Evolutionary conservation across 2,888 invertebrate species (phyloP).

Genomic region (Octodonta nipae): DNA sequence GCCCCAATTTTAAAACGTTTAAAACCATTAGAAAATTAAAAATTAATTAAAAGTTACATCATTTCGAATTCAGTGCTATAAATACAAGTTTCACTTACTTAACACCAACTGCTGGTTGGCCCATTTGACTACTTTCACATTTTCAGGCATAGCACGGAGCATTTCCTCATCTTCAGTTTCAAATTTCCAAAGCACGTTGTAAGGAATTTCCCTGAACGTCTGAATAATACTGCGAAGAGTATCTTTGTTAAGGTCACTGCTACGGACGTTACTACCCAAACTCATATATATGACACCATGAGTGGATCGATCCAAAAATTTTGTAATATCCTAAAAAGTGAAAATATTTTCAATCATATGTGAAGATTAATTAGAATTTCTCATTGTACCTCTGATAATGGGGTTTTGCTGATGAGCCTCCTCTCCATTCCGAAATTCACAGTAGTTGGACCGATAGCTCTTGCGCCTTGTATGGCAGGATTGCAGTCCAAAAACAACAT

Average conservation of each 20-base stretch:
- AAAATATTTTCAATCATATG: background rate
- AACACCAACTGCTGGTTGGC: conserved; percentile 10
- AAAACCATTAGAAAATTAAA: no score
- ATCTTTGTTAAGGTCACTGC: conserved; percentile 6
- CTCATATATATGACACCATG: conserved; percentile 13
- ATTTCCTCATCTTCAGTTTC: conserved; percentile 6
- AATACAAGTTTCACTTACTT: no score
- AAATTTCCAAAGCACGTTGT: conserved; percentile 14
- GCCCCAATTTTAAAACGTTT: no score
- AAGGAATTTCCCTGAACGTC: conserved; percentile 10
- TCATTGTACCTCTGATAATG: conserved; percentile 12
- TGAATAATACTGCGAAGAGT: conserved; percentile 7
- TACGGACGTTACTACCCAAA: conserved; percentile 12
- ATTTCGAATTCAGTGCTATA: no score
- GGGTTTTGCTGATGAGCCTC: conserved; percentile 8
- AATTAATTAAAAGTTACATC: no score
- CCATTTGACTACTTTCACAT: conserved; percentile 13
- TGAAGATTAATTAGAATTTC: background rate
- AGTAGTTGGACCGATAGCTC: conserved; percentile 20
- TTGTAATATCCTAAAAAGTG: conserved; percentile 9
- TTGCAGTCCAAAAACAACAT: conserved; percentile 23
- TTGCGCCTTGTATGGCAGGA: conserved; percentile 18
- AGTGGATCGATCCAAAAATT: conserved; percentile 8
- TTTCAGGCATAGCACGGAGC: conserved; percentile 6
- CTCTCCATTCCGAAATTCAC: conserved; percentile 18